Base-by-base conservation (phyloP, 2,797 vertebrate genomes). In the Nyctibius grandis region DNA sequence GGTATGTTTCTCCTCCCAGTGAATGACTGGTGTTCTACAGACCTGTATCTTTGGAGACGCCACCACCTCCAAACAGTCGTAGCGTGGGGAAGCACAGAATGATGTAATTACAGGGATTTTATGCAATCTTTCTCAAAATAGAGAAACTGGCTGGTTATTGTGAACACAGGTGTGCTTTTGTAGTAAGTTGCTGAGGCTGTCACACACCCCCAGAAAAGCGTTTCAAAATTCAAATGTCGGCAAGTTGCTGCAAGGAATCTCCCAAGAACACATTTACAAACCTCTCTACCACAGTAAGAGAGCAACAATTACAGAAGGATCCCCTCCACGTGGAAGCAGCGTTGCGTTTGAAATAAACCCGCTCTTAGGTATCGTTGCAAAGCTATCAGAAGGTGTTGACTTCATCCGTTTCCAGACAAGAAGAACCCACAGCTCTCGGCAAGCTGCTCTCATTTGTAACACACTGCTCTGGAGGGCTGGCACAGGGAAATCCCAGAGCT, bases 361-460 rank as follows among this genome's bases (percentile, higher is more conserved):
- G 12, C 47, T 76, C 34, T 21, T 40, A 29, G 64, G 63, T 68
- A 87, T 18, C 42, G 6, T 11, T 54, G 81, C 69, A 60, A 23
- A 89, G 77, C 78, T 6, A 85, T 85, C 88, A 61, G 65, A 95
- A 78, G 42, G 13, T 5, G 34, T 26, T 74, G 63, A 64, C n/a
- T 67, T 76, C 74, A 54, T 88, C 64, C 73, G 56, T 72, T 94
- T 65, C 85, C 86, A 87, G 80, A 67, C 48, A 76, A 95, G 81
- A 95, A 63, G 80, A 90, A 61, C 16, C 38, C 36, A 21, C 34
- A 25, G 73, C 72, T 67, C 76, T n/a, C 28, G 29, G 78, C 77
- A 89, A 96, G 91, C 76, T 86, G 81, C 70, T 89, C 81, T 91
- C 92, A 51, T 70, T 88, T 91, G 36, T 45, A 74, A 84, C 25